Conservation (phyloP, 2,888 invertebrate species). For the Leptinotarsa tumamoca region DNA sequence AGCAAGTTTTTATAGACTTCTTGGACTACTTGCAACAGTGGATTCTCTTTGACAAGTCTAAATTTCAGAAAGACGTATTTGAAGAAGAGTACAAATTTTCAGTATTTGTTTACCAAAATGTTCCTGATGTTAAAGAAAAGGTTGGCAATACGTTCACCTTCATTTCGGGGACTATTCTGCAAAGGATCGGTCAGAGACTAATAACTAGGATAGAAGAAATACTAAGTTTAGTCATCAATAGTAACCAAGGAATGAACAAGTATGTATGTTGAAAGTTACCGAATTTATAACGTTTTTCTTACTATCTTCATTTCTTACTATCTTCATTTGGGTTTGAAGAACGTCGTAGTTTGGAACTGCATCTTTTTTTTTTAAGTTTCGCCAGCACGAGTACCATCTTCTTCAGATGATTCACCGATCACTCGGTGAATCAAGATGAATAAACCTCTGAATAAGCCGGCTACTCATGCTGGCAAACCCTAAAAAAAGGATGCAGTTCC, state of each 20-base stretch:
- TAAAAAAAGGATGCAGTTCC: too few relatives aligned
- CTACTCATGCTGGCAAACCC: too few relatives aligned
- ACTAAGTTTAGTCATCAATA: conserved; percentile 51
- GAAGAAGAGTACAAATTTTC: conserved; percentile 93
- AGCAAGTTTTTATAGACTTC: conserved; percentile 74
- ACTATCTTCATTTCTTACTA: too few relatives aligned
- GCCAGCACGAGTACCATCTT: too few relatives aligned
- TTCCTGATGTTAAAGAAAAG: conserved; percentile 76
- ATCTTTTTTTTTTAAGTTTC: too few relatives aligned
- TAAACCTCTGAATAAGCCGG: too few relatives aligned
- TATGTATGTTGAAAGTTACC: conserved; percentile 41
- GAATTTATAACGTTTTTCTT: background rate
- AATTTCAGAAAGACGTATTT: conserved; percentile 79
- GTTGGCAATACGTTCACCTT: conserved; percentile 82
- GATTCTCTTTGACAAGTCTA: conserved; percentile 77
- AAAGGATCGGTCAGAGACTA: conserved; percentile 67
- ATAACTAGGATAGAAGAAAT: conserved; percentile 65
- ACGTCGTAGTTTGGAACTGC: too few relatives aligned
- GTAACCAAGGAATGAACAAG: conserved; percentile 59
- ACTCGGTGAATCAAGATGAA: too few relatives aligned
- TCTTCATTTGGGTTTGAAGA: too few relatives aligned
- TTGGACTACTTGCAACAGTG: conserved; percentile 87
- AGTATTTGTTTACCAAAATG: conserved; percentile 80
- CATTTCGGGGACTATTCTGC: conserved; percentile 68
- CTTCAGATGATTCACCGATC: too few relatives aligned